These are phyloP conservation scores for Eumaeus atala DNA, from an alignment of 1,140 invertebrate species.

Conservation along the genomic window DNA sequence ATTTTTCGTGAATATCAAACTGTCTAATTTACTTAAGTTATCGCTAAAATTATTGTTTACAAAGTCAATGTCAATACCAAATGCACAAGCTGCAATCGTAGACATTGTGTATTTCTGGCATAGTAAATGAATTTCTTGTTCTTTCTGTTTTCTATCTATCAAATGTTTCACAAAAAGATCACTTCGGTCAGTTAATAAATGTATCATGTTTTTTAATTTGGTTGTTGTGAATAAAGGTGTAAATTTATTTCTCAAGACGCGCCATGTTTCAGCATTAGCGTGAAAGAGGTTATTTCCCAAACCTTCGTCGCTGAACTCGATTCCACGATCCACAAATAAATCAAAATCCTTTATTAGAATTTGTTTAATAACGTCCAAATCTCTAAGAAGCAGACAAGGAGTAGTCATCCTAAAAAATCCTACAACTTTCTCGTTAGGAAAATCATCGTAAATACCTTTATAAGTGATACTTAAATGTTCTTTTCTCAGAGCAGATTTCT, in stretches of 20 bases:
- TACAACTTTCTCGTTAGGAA: conserved; percentile 40
- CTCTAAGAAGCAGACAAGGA: conserved; percentile 70
- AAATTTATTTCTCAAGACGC: conserved; percentile 69
- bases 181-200: conserved; percentile 43
- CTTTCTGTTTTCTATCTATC: conserved; percentile 22
- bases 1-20: conserved; percentile 24
- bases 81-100: conserved; percentile 74
- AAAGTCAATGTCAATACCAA: conserved; percentile 74
- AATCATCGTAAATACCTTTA: conserved; percentile 32
- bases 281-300: conserved; percentile 63
- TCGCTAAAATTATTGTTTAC: conserved; percentile 18
- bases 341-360: conserved; percentile 77
- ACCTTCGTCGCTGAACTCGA: conserved; percentile 68
- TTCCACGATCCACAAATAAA: conserved; percentile 68
- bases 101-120: conserved; percentile 58
- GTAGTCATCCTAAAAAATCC: conserved; percentile 51
- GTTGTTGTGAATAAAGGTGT: conserved; percentile 76
- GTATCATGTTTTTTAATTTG: conserved; percentile 76
- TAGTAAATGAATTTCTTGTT: conserved; percentile 57
- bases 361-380: conserved; percentile 76
- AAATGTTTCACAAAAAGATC: conserved; percentile 47
- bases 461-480: conserved; percentile 25
- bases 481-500: conserved; percentile 23
- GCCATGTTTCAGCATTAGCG: conserved; percentile 73
- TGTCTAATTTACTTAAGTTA: conserved; percentile 28